Base-by-base conservation (phyloP, 2,113 vertebrate species). In the Steatornis caripensis region DNA sequence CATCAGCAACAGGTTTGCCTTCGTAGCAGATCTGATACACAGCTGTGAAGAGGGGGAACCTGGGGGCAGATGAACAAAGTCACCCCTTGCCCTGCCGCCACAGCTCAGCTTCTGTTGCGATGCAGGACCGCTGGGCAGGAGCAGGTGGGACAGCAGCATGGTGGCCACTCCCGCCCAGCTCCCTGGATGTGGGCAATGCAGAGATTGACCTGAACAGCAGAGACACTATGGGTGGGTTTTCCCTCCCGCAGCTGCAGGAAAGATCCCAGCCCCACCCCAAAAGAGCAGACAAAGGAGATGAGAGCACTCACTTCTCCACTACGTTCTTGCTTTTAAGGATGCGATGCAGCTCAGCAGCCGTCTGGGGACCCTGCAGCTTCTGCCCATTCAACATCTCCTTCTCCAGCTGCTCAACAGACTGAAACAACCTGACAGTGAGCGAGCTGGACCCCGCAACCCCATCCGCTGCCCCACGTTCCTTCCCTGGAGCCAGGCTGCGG, bases 281-380 rank as follows among this genome's bases (percentile, higher is more conserved):
- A 1, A 2, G 41, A 76, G 55, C 49, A 32, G 53, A 13, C 61
- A 39, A 11, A 22, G 27, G 45, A n/a, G 37, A 54, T 18, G 6
- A 5, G 30, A 55, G 24, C 75, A 98, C 99, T 98, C 98, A 99
- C 99, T 99, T 99, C 30, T 99, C 98, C 77, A 98, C 97, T 26
- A 97, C 45, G 13, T 99, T 98, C 96, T 99, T 99, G 97, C 96
- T 98, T 83, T 98, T 98, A 37, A 99, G 98, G 97, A 99, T 98
- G 69, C 92, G 98, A 91, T 99, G 97, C 57, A 99, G 98, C 96
- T 99, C 99, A 20, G 96, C 97, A 34, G 99, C 98, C 3, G 99
- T 99, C 34, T 97, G 98, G n/a, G 99, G 99, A 92, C 99, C 99
- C 95, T 99, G 99, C 72, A 99, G 98, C 97, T 99, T 99, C 98